These are phyloP conservation scores for Vireo griseus DNA, from an alignment of 2,797 vertebrate genomes.

Conservation along the genomic window DNA sequence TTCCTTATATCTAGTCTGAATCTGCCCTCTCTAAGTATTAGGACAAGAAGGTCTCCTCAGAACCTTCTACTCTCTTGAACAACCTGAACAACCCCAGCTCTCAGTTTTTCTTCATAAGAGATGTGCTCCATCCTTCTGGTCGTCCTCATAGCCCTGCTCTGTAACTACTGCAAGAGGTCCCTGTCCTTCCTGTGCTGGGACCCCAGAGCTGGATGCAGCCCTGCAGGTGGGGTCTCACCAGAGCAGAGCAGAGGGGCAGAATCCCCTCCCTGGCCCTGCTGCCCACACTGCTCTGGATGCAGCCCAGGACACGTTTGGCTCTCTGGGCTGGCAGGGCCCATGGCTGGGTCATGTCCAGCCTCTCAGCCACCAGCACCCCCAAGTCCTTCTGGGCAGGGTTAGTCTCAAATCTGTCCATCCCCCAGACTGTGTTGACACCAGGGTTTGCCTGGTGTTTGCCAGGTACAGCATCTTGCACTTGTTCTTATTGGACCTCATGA, in stretches of 20 bases:
- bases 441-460: too few relatives aligned
- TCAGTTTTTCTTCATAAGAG: neutral
- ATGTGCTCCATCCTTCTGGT: too few relatives aligned
- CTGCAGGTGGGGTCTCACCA: neutral
- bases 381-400: neutral
- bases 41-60: neutral
- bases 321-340: neutral
- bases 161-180: neutral
- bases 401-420: accelerated
- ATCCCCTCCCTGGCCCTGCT: neutral
- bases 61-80: neutral
- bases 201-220: neutral
- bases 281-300: neutral
- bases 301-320: neutral
- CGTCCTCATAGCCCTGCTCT: neutral
- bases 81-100: neutral
- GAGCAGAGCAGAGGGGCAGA: neutral
- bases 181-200: accelerated
- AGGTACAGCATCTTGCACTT: neutral
- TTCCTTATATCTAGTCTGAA: neutral
- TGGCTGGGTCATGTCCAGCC: neutral
- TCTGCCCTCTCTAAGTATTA: neutral
- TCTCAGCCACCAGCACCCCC: neutral
- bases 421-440: neutral
- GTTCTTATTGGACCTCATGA: neutral